phyloP scores from a whole-genome alignment of 2,888 invertebrate genomes.

The Linnaemya tessellans region DNA sequence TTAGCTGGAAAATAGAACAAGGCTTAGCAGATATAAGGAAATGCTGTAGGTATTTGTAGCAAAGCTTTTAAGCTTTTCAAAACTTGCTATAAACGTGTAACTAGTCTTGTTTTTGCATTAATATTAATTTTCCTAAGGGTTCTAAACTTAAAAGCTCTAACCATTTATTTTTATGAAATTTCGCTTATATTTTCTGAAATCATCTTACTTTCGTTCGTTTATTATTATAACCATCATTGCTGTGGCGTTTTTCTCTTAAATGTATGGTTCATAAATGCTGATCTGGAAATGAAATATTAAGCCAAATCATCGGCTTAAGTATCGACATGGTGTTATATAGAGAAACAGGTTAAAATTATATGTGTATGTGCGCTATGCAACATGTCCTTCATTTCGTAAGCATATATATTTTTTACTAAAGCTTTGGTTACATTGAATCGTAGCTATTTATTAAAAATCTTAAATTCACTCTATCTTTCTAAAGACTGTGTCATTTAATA shows the following conservation, averaged over 20 bases:
- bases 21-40: neutral
- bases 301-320: conserved; percentile 5
- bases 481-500: conserved; percentile 46
- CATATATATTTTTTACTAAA: neutral
- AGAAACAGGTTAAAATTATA: conserved; percentile 1
- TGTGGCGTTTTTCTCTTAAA: conserved; percentile 34
- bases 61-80: neutral
- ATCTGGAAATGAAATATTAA: neutral
- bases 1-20: neutral
- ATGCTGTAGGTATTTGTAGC: neutral
- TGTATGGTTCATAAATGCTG: conserved; percentile 47
- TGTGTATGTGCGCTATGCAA: conserved; percentile 22
- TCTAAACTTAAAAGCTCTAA: neutral
- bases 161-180: neutral
- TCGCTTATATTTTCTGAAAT: conserved; percentile 15
- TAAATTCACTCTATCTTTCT: conserved; percentile 37
- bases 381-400: conserved; percentile 24
- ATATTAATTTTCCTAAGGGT: neutral
- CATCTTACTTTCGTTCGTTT: conserved; percentile 17
- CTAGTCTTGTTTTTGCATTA: neutral
- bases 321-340: conserved; percentile 16
- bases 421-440: neutral
- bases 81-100: too few species aligned
- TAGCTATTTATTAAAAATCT: conserved; percentile 2
- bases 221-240: conserved; percentile 34